Base-by-base conservation (phyloP, 2,888 invertebrate species). In the Melangyna quadrimaculata region DNA sequence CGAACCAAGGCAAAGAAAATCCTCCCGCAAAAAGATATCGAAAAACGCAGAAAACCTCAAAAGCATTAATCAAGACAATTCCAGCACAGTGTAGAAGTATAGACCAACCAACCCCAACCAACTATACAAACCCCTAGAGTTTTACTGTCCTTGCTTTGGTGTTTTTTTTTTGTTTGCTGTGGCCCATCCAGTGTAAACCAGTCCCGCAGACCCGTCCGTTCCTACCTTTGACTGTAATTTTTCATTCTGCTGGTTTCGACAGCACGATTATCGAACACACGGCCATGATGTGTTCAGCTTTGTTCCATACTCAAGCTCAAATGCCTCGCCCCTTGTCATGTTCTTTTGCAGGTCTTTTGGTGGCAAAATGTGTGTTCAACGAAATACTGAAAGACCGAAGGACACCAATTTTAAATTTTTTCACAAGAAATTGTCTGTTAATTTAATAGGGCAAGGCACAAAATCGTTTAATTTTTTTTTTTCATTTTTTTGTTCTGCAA, bases 231-330 rank as follows among this genome's bases (percentile, higher is more conserved):
- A 80, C 55, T 69, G 84, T 84, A 75, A 84, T 84, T 84, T 84
- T 84, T 84, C 84, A 84, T 84, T 77, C 84, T 79, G 69, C 84
- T 84, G 84, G 79, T 84, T 84, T 84, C 84, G 84, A 84, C 84
- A 79, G 84, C 75, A 72, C 79, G 84, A 84, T 84, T 84, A 84
- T 84, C 79, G 84, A 84, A 80, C 84, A 84, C 55, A 84, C 55
- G 57, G 67, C 71, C 75, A 67, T 84, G 84, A 75, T 80, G 48
- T 79, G 84, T 80, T 84, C 71, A 70, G 74, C 29, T 70, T 43
- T 57, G 72, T 63, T 59, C 78, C 59, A 32, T 17, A n/a, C 35
- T 57, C 35, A n/a, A 43, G 32, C 43, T 24, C 35, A 29, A 63
- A 27, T 43, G 43, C 65, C 65, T 45, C 65, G n/a, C 37, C 48